Base-by-base conservation (phyloP, 2,113 vertebrate species). In the Stercorarius parasiticus region DNA sequence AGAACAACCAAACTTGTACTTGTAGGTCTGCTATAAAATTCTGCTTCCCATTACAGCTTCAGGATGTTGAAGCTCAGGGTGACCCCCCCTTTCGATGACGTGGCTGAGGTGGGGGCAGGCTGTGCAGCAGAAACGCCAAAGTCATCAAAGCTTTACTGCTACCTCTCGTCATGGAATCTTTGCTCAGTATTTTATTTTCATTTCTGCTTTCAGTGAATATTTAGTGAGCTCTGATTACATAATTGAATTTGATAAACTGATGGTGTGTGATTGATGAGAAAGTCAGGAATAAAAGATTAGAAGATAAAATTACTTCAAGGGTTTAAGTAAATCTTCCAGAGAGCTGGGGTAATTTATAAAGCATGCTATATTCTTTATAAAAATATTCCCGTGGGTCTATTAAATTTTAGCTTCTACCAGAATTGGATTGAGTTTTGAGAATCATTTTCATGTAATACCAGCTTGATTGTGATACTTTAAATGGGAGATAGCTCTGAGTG, bases 171-270 rank as follows among this genome's bases (percentile, higher is more conserved):
- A 16, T 19, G 71, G 70, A 88, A 64, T 36, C 70, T 26, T 93
- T 84, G 50, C 77, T 84, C 43, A 40, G 42, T 82, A 50, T 95
- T 95, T 93, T 95, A 96, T 96, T 97, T 97, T 94, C 56, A 79
- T 84, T 95, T 87, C 78, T 94, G 42, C 65, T 96, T 85, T 83
- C 47, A 56, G 82, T 40, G 91, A 92, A 90, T 95, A 79, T 97
- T 97, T 95, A 88, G 86, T 74, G 80, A 87, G 59, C 62, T 89
- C 94, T 95, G 94, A 97, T 95, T 97, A 79, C 29, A 30, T 97
- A 97, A 96, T 97, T 96, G 91, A 94, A 94, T 96, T 95, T 96
- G 94, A 91, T 88, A 97, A 96, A 95, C 55, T 79, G 95, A 91
- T 94, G 89, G 56, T 65, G 56, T 78, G 55, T 93, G 73, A 89